Conservation (phyloP, 2,113 vertebrate species). For the Thamnaconus septentrionalis region DNA sequence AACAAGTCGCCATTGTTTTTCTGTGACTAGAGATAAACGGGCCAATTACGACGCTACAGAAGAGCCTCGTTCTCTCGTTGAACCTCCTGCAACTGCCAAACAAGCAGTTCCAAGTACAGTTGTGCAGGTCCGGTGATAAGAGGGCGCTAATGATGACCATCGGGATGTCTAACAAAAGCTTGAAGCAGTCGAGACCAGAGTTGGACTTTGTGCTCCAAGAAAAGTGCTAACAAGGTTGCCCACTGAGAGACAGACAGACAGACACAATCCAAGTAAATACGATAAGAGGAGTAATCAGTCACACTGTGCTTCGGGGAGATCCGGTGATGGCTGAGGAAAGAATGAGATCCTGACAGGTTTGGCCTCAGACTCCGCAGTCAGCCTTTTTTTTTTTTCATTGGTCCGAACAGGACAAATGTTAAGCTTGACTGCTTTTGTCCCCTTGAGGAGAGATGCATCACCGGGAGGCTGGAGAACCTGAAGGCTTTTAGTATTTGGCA, state of each 20-base stretch:
- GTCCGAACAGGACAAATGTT: neutral
- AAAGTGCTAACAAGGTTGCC: conserved; percentile 49
- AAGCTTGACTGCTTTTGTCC: neutral
- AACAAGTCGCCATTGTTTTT: neutral
- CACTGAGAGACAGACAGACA: conserved; percentile 33
- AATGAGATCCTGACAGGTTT: neutral
- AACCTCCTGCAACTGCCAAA: conserved; percentile 26
- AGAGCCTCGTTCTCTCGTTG: conserved; percentile 14
- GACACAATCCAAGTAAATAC: conserved; percentile 33
- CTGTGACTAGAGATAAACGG: conserved; percentile 55
- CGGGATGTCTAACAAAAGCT: conserved; percentile 59
- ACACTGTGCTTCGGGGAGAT: conserved; percentile 2
- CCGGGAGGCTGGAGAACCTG: too few species aligned
- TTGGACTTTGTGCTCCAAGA: conserved; percentile 57
- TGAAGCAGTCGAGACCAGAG: conserved; percentile 54
- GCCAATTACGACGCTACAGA: conserved; percentile 52
- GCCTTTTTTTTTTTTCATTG: neutral
- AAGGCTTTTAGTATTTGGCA: too few species aligned
- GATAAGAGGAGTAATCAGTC: conserved; percentile 43
- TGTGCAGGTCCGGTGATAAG: conserved; percentile 60
- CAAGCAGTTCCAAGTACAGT: conserved; percentile 68
- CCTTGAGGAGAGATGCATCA: neutral
- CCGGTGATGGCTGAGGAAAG: neutral
- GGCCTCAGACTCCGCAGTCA: neutral
- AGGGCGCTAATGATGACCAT: conserved; percentile 66